phyloP scores from a whole-genome alignment of 2,113 vertebrate species.

The Promerops cafer region DNA sequence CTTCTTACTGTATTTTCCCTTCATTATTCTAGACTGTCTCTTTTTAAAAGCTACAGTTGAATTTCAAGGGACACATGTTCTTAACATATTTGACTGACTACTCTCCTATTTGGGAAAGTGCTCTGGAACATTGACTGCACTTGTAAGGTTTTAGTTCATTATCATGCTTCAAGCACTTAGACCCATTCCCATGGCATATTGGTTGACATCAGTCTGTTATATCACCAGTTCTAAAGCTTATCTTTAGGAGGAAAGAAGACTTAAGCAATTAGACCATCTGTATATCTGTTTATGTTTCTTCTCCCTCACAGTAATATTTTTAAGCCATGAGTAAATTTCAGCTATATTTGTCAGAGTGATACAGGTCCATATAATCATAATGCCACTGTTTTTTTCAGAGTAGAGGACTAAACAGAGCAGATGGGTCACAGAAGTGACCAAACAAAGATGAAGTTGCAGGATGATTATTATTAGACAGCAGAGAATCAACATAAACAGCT shows the following conservation, averaged over 20 bases:
- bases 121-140: constrained; percentile 19
- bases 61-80: constrained; percentile 3
- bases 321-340: neutral
- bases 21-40: neutral
- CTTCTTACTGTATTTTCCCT: neutral
- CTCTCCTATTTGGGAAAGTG: constrained; percentile 13
- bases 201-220: neutral
- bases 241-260: neutral
- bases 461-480: neutral
- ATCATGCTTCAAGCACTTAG: neutral
- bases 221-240: neutral
- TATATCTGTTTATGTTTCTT: neutral
- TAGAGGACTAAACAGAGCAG: neutral
- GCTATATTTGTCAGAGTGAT: neutral
- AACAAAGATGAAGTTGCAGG: neutral
- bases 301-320: neutral
- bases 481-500: neutral
- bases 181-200: neutral
- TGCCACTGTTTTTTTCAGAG: neutral
- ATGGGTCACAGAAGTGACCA: neutral
- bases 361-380: neutral
- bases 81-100: neutral
- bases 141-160: neutral
- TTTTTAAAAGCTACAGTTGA: neutral
- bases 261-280: neutral